Evolutionary conservation across 2,113 vertebrate species (phyloP).

Genomic region (Silurus meridionalis): DNA sequence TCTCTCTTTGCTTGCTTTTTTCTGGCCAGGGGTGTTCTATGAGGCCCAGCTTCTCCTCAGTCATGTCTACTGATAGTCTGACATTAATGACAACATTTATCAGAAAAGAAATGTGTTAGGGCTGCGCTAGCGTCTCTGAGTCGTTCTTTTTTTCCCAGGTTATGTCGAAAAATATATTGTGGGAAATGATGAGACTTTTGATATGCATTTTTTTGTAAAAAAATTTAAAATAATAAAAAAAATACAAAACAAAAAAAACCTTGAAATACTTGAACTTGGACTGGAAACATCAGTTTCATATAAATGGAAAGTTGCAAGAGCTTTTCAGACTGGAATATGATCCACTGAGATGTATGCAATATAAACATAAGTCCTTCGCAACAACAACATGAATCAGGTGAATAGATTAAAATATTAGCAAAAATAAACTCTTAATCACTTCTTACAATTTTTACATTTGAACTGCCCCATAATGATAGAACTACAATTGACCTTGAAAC

Average conservation of each 20-base stretch:
- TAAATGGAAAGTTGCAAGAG: background rate
- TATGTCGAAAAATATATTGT: constrained; percentile 8
- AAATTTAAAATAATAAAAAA: no score
- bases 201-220: background rate
- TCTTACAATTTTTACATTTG: background rate
- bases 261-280: background rate
- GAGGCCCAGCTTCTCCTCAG: constrained; percentile 89
- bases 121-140: constrained; percentile 23
- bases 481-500: background rate
- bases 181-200: constrained; percentile 11
- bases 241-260: background rate
- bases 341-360: background rate
- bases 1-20: background rate
- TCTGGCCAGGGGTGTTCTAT: constrained; percentile 10
- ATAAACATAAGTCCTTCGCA: background rate
- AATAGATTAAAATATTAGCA: background rate
- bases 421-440: no score
- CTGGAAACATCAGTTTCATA: background rate
- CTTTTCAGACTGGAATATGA: no score
- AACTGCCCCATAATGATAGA: background rate
- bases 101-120: constrained; percentile 28
- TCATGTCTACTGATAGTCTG: constrained; percentile 99
- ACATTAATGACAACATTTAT: constrained; percentile 85
- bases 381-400: background rate
- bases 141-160: background rate